Base-by-base conservation (phyloP, 2,888 invertebrate species). In the Cerastoderma edule region DNA sequence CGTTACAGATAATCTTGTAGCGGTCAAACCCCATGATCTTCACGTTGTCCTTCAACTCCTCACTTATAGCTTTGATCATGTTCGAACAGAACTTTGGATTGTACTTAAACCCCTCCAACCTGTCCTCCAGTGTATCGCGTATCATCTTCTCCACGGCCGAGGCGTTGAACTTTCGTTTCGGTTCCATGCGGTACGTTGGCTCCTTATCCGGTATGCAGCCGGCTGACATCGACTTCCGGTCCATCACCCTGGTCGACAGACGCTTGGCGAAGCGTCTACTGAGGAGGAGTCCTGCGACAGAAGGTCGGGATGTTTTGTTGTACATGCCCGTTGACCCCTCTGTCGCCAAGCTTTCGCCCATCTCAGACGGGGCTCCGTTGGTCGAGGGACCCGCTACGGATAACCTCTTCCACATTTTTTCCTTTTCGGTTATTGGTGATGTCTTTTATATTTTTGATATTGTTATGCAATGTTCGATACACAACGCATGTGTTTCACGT, bases 131-230 rank as follows among this genome's bases (percentile, higher is more conserved):
- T 22, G 84, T 75, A 0, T 72, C 67, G 57, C 85, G 79, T 16
- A 88, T 80, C 22, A 85, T 35, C 10, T 57, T 73, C 48, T 81
- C 74, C 0, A 87, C 87, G n/a, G 72, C 67, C 4, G 48, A 64
- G 3, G 75, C 27, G 16, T 82, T 74, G 69, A 89, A 87, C 72
- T 75, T 80, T 28, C 72, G 74, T 19, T 70, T 63, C 19, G 89
- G 88, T 71, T 88, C 88, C 87, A 89, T 85, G 4, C 85, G 82
- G 71, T 89, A 89, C 0, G 88, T 84, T 1, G 89, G 88, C 64
- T 88, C 88, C 64, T 80, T 83, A 33, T 82, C 77, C 28, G 72
- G 78, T 5, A 73, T 30, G 6, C 50, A 53, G 48, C 74, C 79
- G 0, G 67, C 72, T 0, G 83, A 80, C 8, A 67, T 73, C 10